Percentiles rank a stretch among this genome's conserved stretches.
Conservation (phyloP, 1,140 invertebrate species). For the Ceratosolen solmsi region DNA sequence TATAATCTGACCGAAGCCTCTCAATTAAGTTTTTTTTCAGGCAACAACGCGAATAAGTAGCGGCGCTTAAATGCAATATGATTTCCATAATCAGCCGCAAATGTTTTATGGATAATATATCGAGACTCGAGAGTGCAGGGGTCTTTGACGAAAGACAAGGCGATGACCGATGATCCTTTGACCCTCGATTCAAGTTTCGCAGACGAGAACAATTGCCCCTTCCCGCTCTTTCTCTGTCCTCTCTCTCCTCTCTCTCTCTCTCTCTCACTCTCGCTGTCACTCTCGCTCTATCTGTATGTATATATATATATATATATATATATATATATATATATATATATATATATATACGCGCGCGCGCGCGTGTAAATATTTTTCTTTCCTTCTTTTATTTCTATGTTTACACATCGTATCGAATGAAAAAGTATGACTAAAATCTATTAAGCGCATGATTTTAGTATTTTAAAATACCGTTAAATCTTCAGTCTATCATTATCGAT, state of each 20-base stretch:
- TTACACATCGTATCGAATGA: too few species aligned
- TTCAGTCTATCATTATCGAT: background rate
- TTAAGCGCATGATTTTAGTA: constrained; percentile 3
- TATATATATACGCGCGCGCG: background rate
- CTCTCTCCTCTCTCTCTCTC: background rate
- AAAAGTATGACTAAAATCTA: constrained; percentile 3
- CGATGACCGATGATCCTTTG: constrained; percentile 48
- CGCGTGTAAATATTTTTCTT: too few species aligned
- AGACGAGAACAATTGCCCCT: constrained; percentile 7
- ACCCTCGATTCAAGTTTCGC: constrained; percentile 27
- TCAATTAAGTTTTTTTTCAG: background rate
- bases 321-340: too few species aligned
- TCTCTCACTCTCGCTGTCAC: background rate
- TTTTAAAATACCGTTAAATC: background rate
- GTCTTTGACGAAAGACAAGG: constrained; percentile 21
- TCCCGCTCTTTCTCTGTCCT: too few species aligned
- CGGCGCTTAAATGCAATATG: constrained; percentile 14
- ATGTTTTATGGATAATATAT: constrained; percentile 18
- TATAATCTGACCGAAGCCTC: background rate
- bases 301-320: too few species aligned
- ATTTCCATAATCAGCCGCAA: constrained; percentile 20
- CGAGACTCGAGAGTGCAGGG: constrained; percentile 11
- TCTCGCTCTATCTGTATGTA: too few species aligned
- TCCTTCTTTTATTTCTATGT: too few species aligned
- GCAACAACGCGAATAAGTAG: background rate